Evolutionary conservation across 23 tunicate genomes (phyloP).

Genomic region (Clavelina lepadiformis): DNA sequence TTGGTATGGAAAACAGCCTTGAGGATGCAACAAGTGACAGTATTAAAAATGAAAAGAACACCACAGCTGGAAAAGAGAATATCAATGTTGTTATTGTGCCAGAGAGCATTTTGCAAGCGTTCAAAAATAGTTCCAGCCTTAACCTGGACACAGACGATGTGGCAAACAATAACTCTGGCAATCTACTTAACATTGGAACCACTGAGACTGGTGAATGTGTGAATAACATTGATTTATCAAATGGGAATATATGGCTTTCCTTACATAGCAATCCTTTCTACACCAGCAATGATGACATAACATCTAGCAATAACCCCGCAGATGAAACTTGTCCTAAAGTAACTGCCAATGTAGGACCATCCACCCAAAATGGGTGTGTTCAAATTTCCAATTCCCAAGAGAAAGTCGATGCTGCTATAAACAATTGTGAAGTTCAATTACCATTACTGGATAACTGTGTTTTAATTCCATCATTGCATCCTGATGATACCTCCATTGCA

Average conservation of each 20-base stretch:
- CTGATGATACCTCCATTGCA: too few relatives aligned
- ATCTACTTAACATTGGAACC: not conserved
- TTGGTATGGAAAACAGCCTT: too few relatives aligned
- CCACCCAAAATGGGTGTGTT: too few relatives aligned
- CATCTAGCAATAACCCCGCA: not conserved
- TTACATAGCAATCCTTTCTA: too few relatives aligned
- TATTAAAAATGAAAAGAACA: too few relatives aligned
- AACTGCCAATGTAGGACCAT: not conserved
- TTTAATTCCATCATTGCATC: too few relatives aligned
- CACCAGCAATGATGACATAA: too few relatives aligned
- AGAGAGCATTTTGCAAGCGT: constrained; percentile 61
- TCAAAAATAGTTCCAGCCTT: constrained; percentile 34
- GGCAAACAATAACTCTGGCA: not conserved
- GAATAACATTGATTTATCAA: not conserved
- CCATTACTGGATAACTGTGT: not conserved
- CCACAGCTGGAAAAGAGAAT: constrained; percentile 38
- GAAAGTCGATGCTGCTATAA: too few relatives aligned
- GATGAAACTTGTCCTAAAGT: not conserved
- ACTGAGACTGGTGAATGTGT: constrained; percentile 1
- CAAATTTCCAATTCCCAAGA: too few relatives aligned
- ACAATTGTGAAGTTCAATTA: too few relatives aligned
- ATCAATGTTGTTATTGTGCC: constrained; percentile 72
- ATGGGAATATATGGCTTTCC: constrained; percentile 6
- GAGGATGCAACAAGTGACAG: too few relatives aligned
- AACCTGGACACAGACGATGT: constrained; percentile 4